phyloP scores from a whole-genome alignment of 1,140 invertebrate genomes.

The Musca vetustissima region DNA sequence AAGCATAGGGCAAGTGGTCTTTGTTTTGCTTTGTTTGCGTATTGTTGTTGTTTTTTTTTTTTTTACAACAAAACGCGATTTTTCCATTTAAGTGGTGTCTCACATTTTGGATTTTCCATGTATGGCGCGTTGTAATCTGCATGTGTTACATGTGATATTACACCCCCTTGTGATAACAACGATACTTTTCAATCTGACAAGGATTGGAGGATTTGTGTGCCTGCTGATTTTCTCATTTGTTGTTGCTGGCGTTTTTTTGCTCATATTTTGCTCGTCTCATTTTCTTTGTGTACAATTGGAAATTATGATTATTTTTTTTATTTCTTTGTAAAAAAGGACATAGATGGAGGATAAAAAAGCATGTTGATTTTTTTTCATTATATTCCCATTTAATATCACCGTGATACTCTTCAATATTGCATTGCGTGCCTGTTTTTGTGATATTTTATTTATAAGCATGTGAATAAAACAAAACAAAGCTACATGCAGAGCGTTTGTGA shows the following conservation, averaged over 20 bases:
- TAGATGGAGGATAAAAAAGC: too few species aligned
- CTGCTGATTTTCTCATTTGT: too few species aligned
- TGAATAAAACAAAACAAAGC: neutral
- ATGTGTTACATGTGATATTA: constrained; percentile 31
- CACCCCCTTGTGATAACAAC: constrained; percentile 25
- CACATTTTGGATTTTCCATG: neutral
- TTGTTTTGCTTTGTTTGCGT: neutral
- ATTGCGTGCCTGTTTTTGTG: neutral
- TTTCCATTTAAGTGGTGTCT: constrained; percentile 20
- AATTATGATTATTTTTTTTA: too few species aligned
- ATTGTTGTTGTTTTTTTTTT: neutral
- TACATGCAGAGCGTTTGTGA: neutral
- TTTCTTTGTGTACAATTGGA: neutral
- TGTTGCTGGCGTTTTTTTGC: neutral
- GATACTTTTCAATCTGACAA: constrained; percentile 8
- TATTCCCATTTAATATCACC: too few species aligned
- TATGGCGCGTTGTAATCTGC: constrained; percentile 27
- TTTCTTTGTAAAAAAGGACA: too few species aligned
- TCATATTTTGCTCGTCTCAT: neutral
- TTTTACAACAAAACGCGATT: constrained; percentile 12
- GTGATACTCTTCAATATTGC: neutral
- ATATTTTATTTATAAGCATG: constrained; percentile 28
- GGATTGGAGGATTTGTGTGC: too few species aligned
- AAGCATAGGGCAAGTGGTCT: constrained; percentile 9
- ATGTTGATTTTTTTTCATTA: too few species aligned